These are phyloP conservation scores for Aleiodes leptofemur DNA, from an alignment of 2,888 invertebrate genomes.

Conservation along the genomic window DNA sequence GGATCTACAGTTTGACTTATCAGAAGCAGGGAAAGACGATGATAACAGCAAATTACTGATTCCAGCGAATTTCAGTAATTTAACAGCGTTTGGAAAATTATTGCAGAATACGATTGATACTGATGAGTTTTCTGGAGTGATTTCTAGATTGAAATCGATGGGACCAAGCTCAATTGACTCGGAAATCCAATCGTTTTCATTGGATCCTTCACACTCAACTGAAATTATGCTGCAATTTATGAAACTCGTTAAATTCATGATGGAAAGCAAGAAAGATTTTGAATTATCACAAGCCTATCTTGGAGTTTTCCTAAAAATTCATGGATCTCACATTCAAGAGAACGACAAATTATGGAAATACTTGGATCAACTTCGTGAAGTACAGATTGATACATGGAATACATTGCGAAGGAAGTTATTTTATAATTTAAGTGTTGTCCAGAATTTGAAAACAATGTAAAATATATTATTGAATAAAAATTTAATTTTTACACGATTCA, in stretches of 20 bases:
- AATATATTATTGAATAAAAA: conserved; percentile 51
- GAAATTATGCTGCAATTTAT: conserved; percentile 87
- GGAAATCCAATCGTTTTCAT: conserved; percentile 88
- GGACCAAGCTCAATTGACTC: conserved; percentile 91
- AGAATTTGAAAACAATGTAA: conserved; percentile 82
- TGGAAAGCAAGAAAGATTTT: conserved; percentile 87
- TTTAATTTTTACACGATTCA: neutral
- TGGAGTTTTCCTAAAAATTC: conserved; percentile 89
- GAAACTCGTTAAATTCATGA: conserved; percentile 82
- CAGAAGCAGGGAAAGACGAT: conserved; percentile 74
- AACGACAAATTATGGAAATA: conserved; percentile 77
- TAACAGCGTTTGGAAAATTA: conserved; percentile 83
- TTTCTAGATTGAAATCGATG: conserved; percentile 82
- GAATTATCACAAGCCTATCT: conserved; percentile 94
- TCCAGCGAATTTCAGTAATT: conserved; percentile 80
- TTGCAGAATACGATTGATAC: conserved; percentile 77
- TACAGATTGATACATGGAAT: conserved; percentile 81
- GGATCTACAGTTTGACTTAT: conserved; percentile 87
- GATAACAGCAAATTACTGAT: conserved; percentile 77
- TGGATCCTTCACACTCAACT: conserved; percentile 84
- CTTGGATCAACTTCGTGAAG: conserved; percentile 79
- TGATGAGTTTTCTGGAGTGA: conserved; percentile 78
- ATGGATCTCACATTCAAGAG: conserved; percentile 80
- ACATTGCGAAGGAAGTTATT: conserved; percentile 82
- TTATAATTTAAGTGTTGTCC: conserved; percentile 86